These are phyloP conservation scores for Takifugu ocellatus DNA, from an alignment of 2,797 vertebrate genomes.

Conservation along the genomic window DNA sequence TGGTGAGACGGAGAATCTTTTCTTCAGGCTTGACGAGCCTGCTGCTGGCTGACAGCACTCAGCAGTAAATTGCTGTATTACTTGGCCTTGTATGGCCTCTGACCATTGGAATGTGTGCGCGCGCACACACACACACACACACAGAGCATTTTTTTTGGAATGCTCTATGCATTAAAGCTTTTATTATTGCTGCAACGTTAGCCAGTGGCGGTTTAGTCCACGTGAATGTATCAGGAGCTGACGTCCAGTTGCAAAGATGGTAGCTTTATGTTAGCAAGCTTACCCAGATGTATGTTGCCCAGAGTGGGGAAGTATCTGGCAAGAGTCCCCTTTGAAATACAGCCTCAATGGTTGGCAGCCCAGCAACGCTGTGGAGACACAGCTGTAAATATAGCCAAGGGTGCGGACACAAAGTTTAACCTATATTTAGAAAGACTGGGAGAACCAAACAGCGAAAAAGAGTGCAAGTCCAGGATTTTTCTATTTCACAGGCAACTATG, in stretches of 20 bases:
- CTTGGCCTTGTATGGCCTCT: slow-evolving; percentile 36
- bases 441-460: slow-evolving; percentile 38
- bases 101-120: slow-evolving; percentile 19
- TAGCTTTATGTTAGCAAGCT: too few relatives aligned
- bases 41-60: slow-evolving; percentile 24
- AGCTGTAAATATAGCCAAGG: slow-evolving; percentile 69
- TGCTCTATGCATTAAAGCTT: not conserved
- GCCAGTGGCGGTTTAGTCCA: too few relatives aligned
- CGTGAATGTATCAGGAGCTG: too few relatives aligned
- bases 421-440: slow-evolving; percentile 72
- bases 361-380: slow-evolving; percentile 44
- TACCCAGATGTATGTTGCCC: too few relatives aligned
- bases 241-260: too few relatives aligned
- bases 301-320: slow-evolving; percentile 6
- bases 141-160: not conserved
- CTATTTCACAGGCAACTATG: slow-evolving; percentile 8
- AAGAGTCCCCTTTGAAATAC: slow-evolving; percentile 26
- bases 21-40: slow-evolving; percentile 18
- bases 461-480: slow-evolving; percentile 4
- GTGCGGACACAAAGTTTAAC: slow-evolving; percentile 62
- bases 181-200: not conserved
- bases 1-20: slow-evolving; percentile 28
- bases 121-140: not conserved
- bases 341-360: slow-evolving; percentile 44
- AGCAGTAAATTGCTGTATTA: slow-evolving; percentile 55